Evolutionary conservation across 2,113 vertebrate species (phyloP), one percentile per base, ranked within the genome.

Genomic region (Leuciscus idus): DNA sequence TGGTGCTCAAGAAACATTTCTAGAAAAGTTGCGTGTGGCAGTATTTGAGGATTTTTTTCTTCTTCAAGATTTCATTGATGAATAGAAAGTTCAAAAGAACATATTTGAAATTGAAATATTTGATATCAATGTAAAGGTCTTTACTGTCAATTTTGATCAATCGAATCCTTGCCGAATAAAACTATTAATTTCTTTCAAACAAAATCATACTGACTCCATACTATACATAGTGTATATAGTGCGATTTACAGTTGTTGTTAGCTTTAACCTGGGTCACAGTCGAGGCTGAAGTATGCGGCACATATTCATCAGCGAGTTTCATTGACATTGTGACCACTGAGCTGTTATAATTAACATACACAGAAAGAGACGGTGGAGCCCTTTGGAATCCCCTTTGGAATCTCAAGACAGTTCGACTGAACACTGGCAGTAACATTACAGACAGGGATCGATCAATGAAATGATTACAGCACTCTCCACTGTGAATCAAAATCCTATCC

Each of bases 301-400:
- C 23, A 30, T 62, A 88, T 91, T 91, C 89, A 77, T 64, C 46
- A 80, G 84, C 2, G 30, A 48, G 79, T 33, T 81, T 68, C 80
- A 48, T 46, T 81, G 59, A 81, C 36, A 6, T 28, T 64, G 36
- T 83, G 19, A 72, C 46, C 48, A 72, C 64, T 33, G 81, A 84
- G 52, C 30, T 30, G 12, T 73, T 73, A 23, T 39, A 43, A 73
- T 84, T 84, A 72, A 73, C 66, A 83, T 19, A 73, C 50, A 55
- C 28, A 73, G 68, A 55, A 52, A 70, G 66, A 46, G 61, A 64
- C 15, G 15, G 9, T 21, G 79, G 15, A 84, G 68, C 81, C 46
- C 21, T 55, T 13, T 73, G 46, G 81, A 55, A 36, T 72, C 70
- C 64, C 66, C 66, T 55, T 72, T 72, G 48, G 72, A 72, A 57